Conservation (phyloP, 2,888 invertebrate species). For the Taenaris catops region DNA sequence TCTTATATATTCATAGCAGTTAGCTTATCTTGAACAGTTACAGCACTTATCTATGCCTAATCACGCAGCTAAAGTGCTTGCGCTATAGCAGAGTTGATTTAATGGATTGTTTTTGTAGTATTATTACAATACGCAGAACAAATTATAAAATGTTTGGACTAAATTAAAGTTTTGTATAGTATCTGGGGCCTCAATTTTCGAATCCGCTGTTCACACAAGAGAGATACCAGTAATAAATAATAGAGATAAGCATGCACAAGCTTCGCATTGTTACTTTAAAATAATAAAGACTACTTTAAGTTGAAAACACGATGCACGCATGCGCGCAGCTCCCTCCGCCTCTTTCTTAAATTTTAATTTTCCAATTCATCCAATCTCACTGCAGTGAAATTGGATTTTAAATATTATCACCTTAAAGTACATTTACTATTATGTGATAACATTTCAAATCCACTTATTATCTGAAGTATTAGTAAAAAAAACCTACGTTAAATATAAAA, state of each 20-base stretch:
- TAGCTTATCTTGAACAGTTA: not conserved
- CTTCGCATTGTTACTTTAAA: not conserved
- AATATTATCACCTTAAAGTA: conserved; percentile 6
- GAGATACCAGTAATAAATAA: too few species aligned
- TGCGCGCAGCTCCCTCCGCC: not conserved
- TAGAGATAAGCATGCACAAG: too few species aligned
- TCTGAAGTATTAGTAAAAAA: too few species aligned
- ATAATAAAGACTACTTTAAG: too few species aligned
- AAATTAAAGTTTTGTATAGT: not conserved
- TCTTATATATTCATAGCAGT: not conserved
- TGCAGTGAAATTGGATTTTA: conserved; percentile 9
- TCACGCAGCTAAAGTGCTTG: not conserved
- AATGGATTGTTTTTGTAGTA: too few species aligned
- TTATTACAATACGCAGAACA: too few species aligned
- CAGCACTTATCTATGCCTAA: not conserved
- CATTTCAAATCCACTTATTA: too few species aligned
- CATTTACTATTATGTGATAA: too few species aligned
- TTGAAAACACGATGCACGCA: not conserved
- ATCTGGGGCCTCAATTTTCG: too few species aligned
- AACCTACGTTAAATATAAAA: too few species aligned
- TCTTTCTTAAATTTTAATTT: conserved; percentile 11
- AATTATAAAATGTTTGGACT: not conserved
- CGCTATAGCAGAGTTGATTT: not conserved
- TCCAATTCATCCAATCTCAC: conserved; percentile 8
- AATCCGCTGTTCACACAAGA: too few species aligned